phyloP scores from a whole-genome alignment of 2,888 invertebrate genomes.

The Drosophila nigritarsus region DNA sequence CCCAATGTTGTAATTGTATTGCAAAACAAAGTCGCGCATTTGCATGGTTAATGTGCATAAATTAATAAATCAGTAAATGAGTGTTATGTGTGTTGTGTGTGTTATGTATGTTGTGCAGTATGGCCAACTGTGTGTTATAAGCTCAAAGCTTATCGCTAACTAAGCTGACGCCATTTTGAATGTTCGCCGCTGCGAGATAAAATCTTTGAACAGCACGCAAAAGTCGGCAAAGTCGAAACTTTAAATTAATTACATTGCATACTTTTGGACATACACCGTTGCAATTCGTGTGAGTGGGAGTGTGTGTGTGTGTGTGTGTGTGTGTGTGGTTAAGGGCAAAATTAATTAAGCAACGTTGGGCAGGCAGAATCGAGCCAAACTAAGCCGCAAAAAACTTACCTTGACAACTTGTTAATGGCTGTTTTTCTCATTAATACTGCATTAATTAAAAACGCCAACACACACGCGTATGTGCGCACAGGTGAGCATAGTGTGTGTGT shows the following conservation, averaged over 20 bases:
- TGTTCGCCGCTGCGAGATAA: conserved; percentile 59
- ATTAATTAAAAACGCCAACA: conserved; percentile 77
- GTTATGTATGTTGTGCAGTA: conserved; percentile 2
- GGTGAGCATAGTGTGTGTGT: conserved; percentile 16
- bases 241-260: conserved; percentile 70
- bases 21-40: conserved; percentile 53
- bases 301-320: conserved; percentile 19
- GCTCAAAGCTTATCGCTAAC: conserved; percentile 65
- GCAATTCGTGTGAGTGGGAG: conserved; percentile 19
- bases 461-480: conserved; percentile 28
- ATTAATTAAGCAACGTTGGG: conserved; percentile 67
- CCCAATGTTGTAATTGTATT: conserved; percentile 36
- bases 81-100: conserved; percentile 6
- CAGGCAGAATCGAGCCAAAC: conserved; percentile 26
- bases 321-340: conserved; percentile 41
- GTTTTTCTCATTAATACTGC: conserved; percentile 85
- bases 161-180: conserved; percentile 66
- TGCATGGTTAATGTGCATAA: conserved; percentile 76
- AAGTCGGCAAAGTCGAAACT: conserved; percentile 56
- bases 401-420: conserved; percentile 85
- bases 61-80: conserved; percentile 59
- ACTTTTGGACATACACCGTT: conserved; percentile 21
- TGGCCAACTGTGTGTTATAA: conserved; percentile 43
- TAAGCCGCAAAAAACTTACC: conserved; percentile 78
- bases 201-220: conserved; percentile 54